Evolutionary conservation across 2,888 invertebrate species (phyloP).

Genomic region (Gari tellinella): DNA sequence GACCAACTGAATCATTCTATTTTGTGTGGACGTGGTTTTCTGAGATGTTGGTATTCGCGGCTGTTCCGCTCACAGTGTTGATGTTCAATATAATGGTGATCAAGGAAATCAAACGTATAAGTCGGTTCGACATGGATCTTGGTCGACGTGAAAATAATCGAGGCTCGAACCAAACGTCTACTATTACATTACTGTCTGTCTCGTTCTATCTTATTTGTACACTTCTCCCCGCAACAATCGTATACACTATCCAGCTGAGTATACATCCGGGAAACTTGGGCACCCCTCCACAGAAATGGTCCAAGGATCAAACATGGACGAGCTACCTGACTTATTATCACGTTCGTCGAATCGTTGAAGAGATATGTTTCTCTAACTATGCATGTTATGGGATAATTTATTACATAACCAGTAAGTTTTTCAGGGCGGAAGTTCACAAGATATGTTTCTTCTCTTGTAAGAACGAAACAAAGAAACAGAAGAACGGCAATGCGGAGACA

Average conservation of each 20-base stretch:
- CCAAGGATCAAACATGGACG: constrained; percentile 76
- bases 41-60: constrained; percentile 79
- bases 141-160: constrained; percentile 34
- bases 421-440: constrained; percentile 74
- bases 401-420: constrained; percentile 81
- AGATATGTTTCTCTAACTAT: constrained; percentile 82
- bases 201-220: constrained; percentile 84
- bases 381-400: constrained; percentile 84
- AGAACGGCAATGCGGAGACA: too few relatives aligned
- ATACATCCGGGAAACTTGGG: constrained; percentile 67
- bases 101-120: constrained; percentile 73
- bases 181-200: constrained; percentile 82
- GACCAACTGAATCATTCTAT: constrained; percentile 63
- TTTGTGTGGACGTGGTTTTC: constrained; percentile 80
- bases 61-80: constrained; percentile 80
- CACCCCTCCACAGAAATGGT: constrained; percentile 65
- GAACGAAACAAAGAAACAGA: too few relatives aligned
- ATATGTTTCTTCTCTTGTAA: constrained; percentile 13
- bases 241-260: constrained; percentile 76
- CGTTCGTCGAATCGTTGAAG: constrained; percentile 75
- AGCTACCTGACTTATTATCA: constrained; percentile 77
- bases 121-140: constrained; percentile 26
- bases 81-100: constrained; percentile 82
- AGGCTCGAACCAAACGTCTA: constrained; percentile 76
- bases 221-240: constrained; percentile 82